Evolutionary conservation across 2,888 invertebrate species (phyloP), one percentile per base, ranked within the genome.

Genomic region (Notocelia uddmanniana): DNA sequence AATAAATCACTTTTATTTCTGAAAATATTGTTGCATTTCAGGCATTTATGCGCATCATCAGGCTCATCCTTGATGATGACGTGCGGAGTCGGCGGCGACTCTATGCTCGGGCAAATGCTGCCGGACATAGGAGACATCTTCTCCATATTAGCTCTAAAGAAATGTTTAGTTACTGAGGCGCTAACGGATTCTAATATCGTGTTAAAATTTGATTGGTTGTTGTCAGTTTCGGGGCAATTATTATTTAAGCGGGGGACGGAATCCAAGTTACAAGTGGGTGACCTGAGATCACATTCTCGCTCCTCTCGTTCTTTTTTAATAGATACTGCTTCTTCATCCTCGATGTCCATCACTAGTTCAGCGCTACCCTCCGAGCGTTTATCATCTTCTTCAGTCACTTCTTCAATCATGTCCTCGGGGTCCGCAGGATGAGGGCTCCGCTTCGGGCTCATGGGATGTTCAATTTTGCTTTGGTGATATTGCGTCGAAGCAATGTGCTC

Each of bases 141-240:
- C 74, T 96, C 95, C 85, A 96, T 95, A 78, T 95, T 96, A 0
- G 95, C 95, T 84, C 96, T 95, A 75, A 97, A 94, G 73, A 96
- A 93, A 83, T 97, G 96, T 87, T 96, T 96, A 11, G 96, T 96
- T 18, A 97, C 96, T 0, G 96, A 96, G 15, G 96, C 90, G 84
- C 95, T 96, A 15, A 97, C 96, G 11, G 96, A 96, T 84, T 97
- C 96, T 78, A 96, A 89, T 78, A 97, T 96, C 69, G 96, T 94
- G 83, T 97, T 96, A 50, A 97, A 96, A 50, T 95, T 95, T 76
- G 95, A 94, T 70, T 96, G 92, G 74, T 95, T 95, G 55, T 92
- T 92, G 73, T 93, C 94, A 37, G 82, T 78, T 69, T 84, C 86
- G 67, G 85, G 78, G 52, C 79, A 78, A 74, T 86, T 87, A 76